Evolutionary conservation across 2,113 vertebrate genomes (phyloP), one percentile per base, ranked within the genome.

Genomic region (Phaethornis superciliosus): DNA sequence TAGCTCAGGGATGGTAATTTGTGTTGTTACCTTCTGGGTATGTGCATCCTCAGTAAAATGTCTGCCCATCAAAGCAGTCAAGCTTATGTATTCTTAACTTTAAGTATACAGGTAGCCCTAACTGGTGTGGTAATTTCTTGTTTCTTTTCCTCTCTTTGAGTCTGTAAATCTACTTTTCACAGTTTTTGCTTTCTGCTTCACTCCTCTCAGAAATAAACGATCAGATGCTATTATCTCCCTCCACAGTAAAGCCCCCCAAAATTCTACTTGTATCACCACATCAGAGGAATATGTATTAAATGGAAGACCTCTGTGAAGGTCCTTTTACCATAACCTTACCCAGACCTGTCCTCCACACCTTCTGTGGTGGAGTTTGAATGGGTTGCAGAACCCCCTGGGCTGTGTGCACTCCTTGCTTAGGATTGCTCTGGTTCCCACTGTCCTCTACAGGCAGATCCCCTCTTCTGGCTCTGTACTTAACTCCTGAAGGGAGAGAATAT

Each of bases 281-380:
- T n/a, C 49, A 86, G 40, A 81, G 21, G 54, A 52, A 23, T 70
- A 32, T 60, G 88, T 75, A 22, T 49, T 67, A 40, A 27, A 37
- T 33, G 27, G 62, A 71, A 91, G 33, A n/a, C 15, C 15, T 81
- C 35, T 60, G 14, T 60, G 58, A 67, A 67, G 51, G 47, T 58
- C 22, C 15, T 69, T 30, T 2, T 4, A 8, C 58, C 37, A 47
- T 33, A n/a, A 12, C 33, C 55, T 52, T 40, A 37, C 15, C 12
- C 59, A 67, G 26, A 33, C 10, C 24, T 65, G 46, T 47, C 20
- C 32, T 81, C 17, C 56, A 20, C 46, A n/a, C 51, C 10, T 74
- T 30, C 55, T 70, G 51, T 37, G 37, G 22, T 8, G 1, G 4
- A 22, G 26, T 42, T 13, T 0, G 3, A 15, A 7, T 4, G 13